phyloP scores from a whole-genome alignment of 2,888 invertebrate species.

The Agapostemon virescens region DNA sequence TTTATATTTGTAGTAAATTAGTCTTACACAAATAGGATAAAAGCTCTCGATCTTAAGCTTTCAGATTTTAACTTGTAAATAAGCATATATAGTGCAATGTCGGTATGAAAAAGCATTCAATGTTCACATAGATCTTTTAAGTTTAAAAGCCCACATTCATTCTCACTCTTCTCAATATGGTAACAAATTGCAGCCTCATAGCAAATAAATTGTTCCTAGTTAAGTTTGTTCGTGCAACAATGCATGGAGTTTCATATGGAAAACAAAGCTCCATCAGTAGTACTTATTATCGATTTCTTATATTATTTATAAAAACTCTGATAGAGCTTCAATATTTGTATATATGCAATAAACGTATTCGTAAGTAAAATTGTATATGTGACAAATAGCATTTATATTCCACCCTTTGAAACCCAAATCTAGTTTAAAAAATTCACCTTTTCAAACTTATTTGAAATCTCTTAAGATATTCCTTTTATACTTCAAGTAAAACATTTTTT shows the following conservation, averaged over 20 bases:
- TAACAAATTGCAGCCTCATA: constrained; percentile 70
- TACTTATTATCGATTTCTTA: constrained; percentile 36
- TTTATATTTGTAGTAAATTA: constrained; percentile 73
- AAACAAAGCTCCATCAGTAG: constrained; percentile 52
- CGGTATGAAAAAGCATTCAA: constrained; percentile 63
- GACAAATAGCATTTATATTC: constrained; percentile 55
- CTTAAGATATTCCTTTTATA: constrained; percentile 28
- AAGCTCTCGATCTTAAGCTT: constrained; percentile 65
- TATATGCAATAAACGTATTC: constrained; percentile 59
- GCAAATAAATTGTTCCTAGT: constrained; percentile 62
- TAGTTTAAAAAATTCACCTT: constrained; percentile 56
- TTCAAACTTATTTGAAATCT: too few relatives aligned
- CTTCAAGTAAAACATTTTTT: constrained; percentile 28
- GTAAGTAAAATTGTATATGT: constrained; percentile 58
- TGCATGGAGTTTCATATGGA: constrained; percentile 49
- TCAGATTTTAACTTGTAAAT: constrained; percentile 60
- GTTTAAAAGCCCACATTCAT: constrained; percentile 62
- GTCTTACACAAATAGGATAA: constrained; percentile 71
- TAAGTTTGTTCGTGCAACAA: constrained; percentile 62
- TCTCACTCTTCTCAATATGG: constrained; percentile 63
- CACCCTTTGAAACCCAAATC: constrained; percentile 52
- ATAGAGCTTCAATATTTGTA: constrained; percentile 52
- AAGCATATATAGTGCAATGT: constrained; percentile 64
- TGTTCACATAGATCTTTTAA: constrained; percentile 57
- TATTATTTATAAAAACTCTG: constrained; percentile 42